Conservation (phyloP, 1,140 invertebrate genomes). For the Zaprionus taronus region DNA sequence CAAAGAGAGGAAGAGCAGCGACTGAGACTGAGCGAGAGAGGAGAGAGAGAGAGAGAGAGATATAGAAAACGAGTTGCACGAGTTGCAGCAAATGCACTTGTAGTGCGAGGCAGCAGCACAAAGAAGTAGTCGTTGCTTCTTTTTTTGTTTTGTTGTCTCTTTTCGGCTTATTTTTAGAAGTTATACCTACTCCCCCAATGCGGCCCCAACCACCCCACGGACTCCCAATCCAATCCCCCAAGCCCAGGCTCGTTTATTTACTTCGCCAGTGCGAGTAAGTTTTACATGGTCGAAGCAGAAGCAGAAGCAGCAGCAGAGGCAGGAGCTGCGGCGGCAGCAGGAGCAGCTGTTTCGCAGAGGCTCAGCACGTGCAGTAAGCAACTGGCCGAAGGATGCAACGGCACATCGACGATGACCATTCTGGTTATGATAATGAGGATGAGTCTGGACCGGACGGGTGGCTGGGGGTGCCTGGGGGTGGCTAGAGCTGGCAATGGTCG, state of each 20-base stretch:
- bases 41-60: slow-evolving; percentile 15
- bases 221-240: background rate
- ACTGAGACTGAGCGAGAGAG: slow-evolving; percentile 15
- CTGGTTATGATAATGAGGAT: slow-evolving; percentile 26
- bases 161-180: slow-evolving; percentile 83
- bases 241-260: slow-evolving; percentile 59
- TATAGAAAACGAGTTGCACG: slow-evolving; percentile 14
- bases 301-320: slow-evolving; percentile 2
- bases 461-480: slow-evolving; percentile 25
- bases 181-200: slow-evolving; percentile 39
- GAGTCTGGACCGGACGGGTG: slow-evolving; percentile 44
- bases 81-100: slow-evolving; percentile 70
- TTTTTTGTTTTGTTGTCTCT: slow-evolving; percentile 81
- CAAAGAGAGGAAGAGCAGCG: slow-evolving; percentile 10
- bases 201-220: background rate
- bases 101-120: slow-evolving; percentile 41
- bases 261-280: slow-evolving; percentile 68
- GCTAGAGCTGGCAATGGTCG: slow-evolving; percentile 9
- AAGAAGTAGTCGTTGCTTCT: slow-evolving; percentile 74
- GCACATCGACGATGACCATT: slow-evolving; percentile 43
- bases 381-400: slow-evolving; percentile 55
- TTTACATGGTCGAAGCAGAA: slow-evolving; percentile 63
- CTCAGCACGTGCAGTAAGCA: slow-evolving; percentile 81
- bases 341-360: slow-evolving; percentile 73
- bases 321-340: slow-evolving; percentile 12